A percentile compares a stretch with the other conserved stretches of the same genome.
Evolutionary conservation across 2,797 vertebrate species (phyloP).

Genomic region (Rachycentron canadum): DNA sequence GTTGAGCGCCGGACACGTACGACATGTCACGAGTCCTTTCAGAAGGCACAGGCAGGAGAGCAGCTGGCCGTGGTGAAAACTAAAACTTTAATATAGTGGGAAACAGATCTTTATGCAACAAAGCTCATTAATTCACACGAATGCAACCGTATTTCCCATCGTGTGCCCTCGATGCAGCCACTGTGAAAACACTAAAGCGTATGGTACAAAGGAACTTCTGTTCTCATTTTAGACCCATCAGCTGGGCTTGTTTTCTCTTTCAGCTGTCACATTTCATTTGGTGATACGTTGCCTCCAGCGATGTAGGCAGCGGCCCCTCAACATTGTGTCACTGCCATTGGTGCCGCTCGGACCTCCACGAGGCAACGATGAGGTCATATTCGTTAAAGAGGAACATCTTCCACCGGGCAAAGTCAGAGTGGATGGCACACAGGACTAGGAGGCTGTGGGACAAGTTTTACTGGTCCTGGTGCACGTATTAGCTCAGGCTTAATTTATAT

Average conservation of each 20-base stretch:
- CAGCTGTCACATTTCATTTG: conserved; percentile 86
- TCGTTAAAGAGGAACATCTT: conserved; percentile 77
- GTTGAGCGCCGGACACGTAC: conserved; percentile 5
- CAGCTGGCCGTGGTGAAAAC: neutral
- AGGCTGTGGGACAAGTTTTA: conserved; percentile 41
- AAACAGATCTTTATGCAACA: neutral
- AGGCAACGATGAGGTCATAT: conserved; percentile 78
- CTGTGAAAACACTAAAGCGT: conserved; percentile 26
- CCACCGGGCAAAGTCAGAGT: conserved; percentile 82
- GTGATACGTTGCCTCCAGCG: conserved; percentile 71
- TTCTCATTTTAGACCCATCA: conserved; percentile 74
- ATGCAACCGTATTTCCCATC: neutral
- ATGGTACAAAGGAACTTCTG: conserved; percentile 66
- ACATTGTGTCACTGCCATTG: conserved; percentile 67
- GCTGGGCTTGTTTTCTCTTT: conserved; percentile 79
- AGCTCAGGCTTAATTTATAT: conserved; percentile 19
- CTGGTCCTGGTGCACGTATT: conserved; percentile 4
- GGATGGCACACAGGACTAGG: conserved; percentile 48
- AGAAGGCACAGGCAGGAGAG: neutral
- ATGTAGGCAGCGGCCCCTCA: conserved; percentile 64
- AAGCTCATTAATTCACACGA: neutral
- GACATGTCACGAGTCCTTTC: conserved; percentile 2
- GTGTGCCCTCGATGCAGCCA: neutral
- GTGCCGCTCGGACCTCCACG: conserved; percentile 64
- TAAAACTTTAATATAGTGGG: neutral